Evolutionary conservation across 2,113 vertebrate genomes (phyloP).

Genomic region (Calidris pygmaea): DNA sequence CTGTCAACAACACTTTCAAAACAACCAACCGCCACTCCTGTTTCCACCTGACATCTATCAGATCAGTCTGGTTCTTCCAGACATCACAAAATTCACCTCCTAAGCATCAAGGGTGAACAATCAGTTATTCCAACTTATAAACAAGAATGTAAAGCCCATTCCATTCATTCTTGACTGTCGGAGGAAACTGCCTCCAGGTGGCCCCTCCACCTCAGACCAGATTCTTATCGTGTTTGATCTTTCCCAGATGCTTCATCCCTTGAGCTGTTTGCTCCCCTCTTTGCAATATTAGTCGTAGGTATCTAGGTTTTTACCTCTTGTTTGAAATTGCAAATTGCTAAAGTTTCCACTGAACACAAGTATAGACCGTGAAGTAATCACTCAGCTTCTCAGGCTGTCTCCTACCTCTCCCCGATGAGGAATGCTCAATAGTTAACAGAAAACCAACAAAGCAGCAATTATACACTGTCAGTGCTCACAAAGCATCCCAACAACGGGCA

Average conservation of each 20-base stretch:
- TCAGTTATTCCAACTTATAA: neutral
- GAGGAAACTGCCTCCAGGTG: neutral
- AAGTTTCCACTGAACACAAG: neutral
- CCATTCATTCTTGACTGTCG: neutral
- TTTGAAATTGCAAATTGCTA: conserved; percentile 15
- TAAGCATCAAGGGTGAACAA: neutral
- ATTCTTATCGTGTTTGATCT: neutral
- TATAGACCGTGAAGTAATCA: neutral
- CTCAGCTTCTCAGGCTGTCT: neutral
- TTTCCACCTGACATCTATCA: neutral
- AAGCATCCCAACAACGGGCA: neutral
- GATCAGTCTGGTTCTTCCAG: neutral
- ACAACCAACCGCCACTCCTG: neutral
- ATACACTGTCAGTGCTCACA: neutral
- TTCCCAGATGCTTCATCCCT: neutral
- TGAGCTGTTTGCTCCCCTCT: neutral
- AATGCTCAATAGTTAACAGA: neutral
- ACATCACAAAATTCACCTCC: neutral
- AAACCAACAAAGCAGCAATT: neutral
- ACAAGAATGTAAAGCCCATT: neutral
- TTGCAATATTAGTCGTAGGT: neutral
- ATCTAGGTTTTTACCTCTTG: neutral
- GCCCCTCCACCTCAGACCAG: neutral
- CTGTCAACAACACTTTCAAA: neutral
- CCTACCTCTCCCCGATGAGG: neutral